Evolutionary conservation across 2,888 invertebrate genomes (phyloP).

Genomic region (Seira ritae): DNA sequence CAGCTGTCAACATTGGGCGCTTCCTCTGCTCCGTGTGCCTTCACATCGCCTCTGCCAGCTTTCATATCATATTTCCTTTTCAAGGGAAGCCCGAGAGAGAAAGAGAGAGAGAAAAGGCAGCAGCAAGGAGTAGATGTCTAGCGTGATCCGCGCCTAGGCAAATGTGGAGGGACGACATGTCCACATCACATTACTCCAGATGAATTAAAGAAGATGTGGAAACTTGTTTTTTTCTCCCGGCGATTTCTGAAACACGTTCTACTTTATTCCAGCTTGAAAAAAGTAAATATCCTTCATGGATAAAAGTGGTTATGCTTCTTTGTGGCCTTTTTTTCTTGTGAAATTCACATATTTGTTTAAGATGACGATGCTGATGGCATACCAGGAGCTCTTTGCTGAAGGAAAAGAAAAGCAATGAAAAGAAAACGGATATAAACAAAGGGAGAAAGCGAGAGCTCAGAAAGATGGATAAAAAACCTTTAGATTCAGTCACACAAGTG

Average conservation of each 20-base stretch:
- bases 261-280: too few species aligned
- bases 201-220: slow-evolving; percentile 1
- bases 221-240: not conserved
- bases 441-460: not conserved
- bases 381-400: not conserved
- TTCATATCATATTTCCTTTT: slow-evolving; percentile 1
- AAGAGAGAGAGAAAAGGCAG: not conserved
- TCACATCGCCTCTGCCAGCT: not conserved
- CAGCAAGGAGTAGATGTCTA: too few species aligned
- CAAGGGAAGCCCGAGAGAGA: not conserved
- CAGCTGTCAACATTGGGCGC: slow-evolving; percentile 16
- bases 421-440: not conserved
- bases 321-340: slow-evolving; percentile 2
- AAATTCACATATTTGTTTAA: slow-evolving; percentile 3
- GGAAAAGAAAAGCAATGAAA: not conserved
- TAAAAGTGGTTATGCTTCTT: not conserved
- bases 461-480: not conserved
- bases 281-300: not conserved
- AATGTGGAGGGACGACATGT: not conserved
- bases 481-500: too few species aligned
- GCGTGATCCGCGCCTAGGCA: not conserved
- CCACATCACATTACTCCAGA: not conserved
- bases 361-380: slow-evolving; percentile 3
- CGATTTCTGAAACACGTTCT: too few species aligned
- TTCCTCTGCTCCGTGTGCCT: not conserved